A percentile compares a stretch with the other conserved stretches of the same genome.
Evolutionary conservation across 2,797 vertebrate genomes (phyloP).

Genomic region (Sebastes wilsoni): DNA sequence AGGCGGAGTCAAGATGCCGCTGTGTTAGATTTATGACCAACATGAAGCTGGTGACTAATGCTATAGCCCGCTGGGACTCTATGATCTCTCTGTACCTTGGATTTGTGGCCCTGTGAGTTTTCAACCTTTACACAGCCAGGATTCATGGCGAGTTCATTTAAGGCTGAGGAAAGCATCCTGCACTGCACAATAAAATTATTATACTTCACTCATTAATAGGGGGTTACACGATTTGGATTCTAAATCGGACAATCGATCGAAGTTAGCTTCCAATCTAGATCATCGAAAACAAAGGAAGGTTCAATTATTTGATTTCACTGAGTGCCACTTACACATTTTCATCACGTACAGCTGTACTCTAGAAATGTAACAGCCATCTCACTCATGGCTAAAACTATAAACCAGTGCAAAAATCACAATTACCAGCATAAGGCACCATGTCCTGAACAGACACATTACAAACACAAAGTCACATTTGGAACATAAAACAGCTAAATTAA

Average conservation of each 20-base stretch:
- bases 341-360: no score
- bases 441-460: no score
- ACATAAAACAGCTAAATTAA: no score
- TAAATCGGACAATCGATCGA: fast-evolving
- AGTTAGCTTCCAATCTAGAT: no score
- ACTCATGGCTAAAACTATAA: no score
- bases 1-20: constrained; percentile 43
- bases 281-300: no score
- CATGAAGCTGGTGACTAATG: constrained; percentile 63
- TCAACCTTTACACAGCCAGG: constrained; percentile 47
- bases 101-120: constrained; percentile 41
- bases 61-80: constrained; percentile 52
- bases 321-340: fast-evolving
- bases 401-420: no score
- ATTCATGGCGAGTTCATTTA: neutral
- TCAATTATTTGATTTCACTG: no score
- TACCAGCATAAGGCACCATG: no score
- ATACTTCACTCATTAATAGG: neutral
- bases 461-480: no score
- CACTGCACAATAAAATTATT: neutral
- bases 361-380: no score
- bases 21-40: constrained; percentile 63
- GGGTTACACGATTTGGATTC: fast-evolving
- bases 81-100: constrained; percentile 52
- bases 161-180: neutral